A percentile compares a stretch with the other conserved stretches of the same genome.
Evolutionary conservation across 2,797 vertebrate species (phyloP).

Genomic region (Thalassophryne amazonica): DNA sequence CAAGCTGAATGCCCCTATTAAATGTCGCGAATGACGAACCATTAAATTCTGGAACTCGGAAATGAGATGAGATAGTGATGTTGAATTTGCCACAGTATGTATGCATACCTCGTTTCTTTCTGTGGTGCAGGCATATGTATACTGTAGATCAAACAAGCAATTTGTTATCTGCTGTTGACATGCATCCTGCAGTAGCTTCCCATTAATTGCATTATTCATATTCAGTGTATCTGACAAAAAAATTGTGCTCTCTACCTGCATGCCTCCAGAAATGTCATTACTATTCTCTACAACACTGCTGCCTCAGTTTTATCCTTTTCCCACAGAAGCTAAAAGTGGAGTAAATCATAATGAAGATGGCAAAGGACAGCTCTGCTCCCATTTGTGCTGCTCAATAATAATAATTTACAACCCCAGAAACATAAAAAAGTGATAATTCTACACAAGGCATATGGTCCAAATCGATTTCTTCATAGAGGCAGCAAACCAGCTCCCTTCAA

Average conservation of each 20-base stretch:
- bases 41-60: slow-evolving; percentile 55
- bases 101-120: slow-evolving; percentile 6
- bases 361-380: slow-evolving; percentile 59
- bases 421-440: slow-evolving; percentile 57
- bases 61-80: slow-evolving; percentile 29
- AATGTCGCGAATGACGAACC: slow-evolving; percentile 70
- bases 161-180: slow-evolving; percentile 54
- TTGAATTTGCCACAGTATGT: slow-evolving; percentile 13
- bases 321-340: slow-evolving; percentile 49
- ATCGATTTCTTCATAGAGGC: slow-evolving; percentile 54
- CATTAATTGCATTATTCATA: slow-evolving; percentile 68
- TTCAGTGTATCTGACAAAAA: slow-evolving; percentile 53
- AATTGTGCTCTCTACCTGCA: slow-evolving; percentile 34
- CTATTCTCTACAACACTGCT: slow-evolving; percentile 39
- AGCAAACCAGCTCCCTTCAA: slow-evolving; percentile 47
- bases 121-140: background rate
- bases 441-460: slow-evolving; percentile 66
- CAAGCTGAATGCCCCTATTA: slow-evolving; percentile 71
- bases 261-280: slow-evolving; percentile 56
- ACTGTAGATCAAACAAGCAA: slow-evolving; percentile 42
- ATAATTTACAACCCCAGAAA: slow-evolving; percentile 57
- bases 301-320: slow-evolving; percentile 44
- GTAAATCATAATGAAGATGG: slow-evolving; percentile 67
- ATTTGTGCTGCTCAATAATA: slow-evolving; percentile 62
- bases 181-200: slow-evolving; percentile 31